Conservation (phyloP, 2,797 vertebrate genomes). For the Myoxocephalus aenaeus region DNA sequence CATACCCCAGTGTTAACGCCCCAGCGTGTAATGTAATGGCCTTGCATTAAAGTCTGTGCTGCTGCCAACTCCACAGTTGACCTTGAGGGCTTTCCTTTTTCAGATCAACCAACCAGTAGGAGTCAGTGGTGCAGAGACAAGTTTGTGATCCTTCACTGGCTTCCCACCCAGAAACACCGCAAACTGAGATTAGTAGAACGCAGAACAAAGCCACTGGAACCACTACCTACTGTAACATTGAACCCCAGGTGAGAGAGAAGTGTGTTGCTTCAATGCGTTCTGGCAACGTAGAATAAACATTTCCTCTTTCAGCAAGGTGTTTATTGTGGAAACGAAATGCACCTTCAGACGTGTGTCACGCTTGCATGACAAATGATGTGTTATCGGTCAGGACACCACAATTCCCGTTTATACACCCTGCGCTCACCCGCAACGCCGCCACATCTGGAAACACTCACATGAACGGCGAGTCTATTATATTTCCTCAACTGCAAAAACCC, state of each 20-base stretch:
- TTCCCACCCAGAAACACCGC: background rate
- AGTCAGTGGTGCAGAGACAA: background rate
- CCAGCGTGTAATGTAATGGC: background rate
- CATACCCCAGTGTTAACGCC: too few relatives aligned
- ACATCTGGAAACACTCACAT: slow-evolving; percentile 82
- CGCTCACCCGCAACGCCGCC: slow-evolving; percentile 33
- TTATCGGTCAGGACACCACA: slow-evolving; percentile 67
- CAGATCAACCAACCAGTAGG: background rate
- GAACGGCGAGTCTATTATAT: slow-evolving; percentile 70
- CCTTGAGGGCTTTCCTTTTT: background rate
- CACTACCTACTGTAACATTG: background rate
- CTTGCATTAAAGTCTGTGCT: background rate
- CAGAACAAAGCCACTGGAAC: slow-evolving; percentile 4
- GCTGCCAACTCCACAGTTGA: background rate
- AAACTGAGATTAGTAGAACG: background rate
- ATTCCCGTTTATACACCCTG: slow-evolving; percentile 50
- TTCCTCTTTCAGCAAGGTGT: slow-evolving; percentile 32
- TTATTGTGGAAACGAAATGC: slow-evolving; percentile 48
- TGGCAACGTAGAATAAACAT: slow-evolving; percentile 29
- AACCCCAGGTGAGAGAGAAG: background rate
- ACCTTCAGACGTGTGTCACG: slow-evolving; percentile 43
- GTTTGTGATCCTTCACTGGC: background rate
- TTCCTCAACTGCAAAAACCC: slow-evolving; percentile 67
- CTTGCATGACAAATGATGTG: slow-evolving; percentile 50
- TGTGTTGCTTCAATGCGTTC: slow-evolving; percentile 7